phyloP scores from a whole-genome alignment of 2,113 vertebrate species.

The Cryptomyrus ogoouensis region DNA sequence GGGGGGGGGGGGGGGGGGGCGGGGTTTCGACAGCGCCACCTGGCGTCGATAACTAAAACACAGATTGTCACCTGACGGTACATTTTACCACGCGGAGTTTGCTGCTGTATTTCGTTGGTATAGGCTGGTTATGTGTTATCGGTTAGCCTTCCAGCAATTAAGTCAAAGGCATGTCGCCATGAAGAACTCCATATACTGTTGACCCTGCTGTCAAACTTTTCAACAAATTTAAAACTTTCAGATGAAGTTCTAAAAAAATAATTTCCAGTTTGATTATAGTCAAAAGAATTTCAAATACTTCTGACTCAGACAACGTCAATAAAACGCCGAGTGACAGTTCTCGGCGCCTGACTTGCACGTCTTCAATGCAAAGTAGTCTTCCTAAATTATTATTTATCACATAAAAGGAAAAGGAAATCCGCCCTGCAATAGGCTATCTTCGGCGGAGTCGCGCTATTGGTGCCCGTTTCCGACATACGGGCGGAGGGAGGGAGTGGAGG shows the following conservation, averaged over 20 bases:
- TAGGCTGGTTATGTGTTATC: not conserved
- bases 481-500: constrained; percentile 35
- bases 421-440: constrained; percentile 55
- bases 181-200: not conserved
- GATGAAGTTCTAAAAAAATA: not conserved
- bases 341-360: constrained; percentile 64
- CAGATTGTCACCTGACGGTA: not conserved
- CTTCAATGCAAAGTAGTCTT: constrained; percentile 63
- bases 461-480: constrained; percentile 41
- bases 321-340: constrained; percentile 60
- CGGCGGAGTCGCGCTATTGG: constrained; percentile 58
- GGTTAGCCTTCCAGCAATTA: not conserved
- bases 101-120: not conserved
- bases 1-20: not conserved
- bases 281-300: constrained; percentile 34
- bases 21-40: not conserved
- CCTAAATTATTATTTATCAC: constrained; percentile 70
- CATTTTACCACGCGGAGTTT: not conserved
- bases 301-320: constrained; percentile 42
- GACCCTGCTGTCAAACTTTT: not conserved
- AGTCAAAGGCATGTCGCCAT: not conserved
- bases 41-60: not conserved
- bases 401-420: constrained; percentile 40
- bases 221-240: not conserved
- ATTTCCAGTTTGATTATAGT: not conserved